Evolutionary conservation across 1,140 invertebrate genomes (phyloP).

Genomic region (Cherax destructor): DNA sequence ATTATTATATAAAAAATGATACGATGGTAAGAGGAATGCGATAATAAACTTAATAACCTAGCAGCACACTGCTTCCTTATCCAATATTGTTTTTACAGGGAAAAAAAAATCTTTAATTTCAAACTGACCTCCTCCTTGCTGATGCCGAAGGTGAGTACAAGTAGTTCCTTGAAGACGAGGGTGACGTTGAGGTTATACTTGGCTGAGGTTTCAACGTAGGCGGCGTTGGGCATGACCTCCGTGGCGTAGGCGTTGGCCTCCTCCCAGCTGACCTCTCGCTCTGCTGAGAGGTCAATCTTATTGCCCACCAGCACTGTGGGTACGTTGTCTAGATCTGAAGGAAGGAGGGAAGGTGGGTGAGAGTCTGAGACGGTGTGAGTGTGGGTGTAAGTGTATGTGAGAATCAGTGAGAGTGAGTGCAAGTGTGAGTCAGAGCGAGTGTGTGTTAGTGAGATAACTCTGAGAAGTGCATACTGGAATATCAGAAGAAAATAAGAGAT

Average conservation of each 20-base stretch:
- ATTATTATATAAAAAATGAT: not conserved
- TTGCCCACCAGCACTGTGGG: constrained; percentile 55
- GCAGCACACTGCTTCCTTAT: not conserved
- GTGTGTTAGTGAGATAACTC: too few species aligned
- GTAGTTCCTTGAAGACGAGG: constrained; percentile 72
- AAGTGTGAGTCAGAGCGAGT: not conserved
- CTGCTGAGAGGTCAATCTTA: constrained; percentile 57
- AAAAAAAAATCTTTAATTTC: not conserved
- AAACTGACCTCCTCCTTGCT: constrained; percentile 50
- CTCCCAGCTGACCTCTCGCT: constrained; percentile 72
- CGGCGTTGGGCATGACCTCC: constrained; percentile 62
- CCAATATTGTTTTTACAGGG: too few species aligned
- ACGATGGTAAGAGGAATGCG: not conserved
- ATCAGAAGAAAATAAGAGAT: too few species aligned
- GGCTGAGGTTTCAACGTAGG: constrained; percentile 73
- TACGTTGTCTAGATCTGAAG: constrained; percentile 34
- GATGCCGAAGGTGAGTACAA: constrained; percentile 62
- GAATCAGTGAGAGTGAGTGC: not conserved
- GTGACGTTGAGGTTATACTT: constrained; percentile 73
- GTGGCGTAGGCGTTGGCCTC: constrained; percentile 58
- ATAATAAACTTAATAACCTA: not conserved
- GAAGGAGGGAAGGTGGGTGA: not conserved
- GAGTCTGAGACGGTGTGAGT: not conserved
- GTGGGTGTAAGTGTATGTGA: not conserved
- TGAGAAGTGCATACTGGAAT: too few species aligned